Base-by-base conservation (phyloP, 1,140 invertebrate genomes). In the Saccostrea cuccullata region DNA sequence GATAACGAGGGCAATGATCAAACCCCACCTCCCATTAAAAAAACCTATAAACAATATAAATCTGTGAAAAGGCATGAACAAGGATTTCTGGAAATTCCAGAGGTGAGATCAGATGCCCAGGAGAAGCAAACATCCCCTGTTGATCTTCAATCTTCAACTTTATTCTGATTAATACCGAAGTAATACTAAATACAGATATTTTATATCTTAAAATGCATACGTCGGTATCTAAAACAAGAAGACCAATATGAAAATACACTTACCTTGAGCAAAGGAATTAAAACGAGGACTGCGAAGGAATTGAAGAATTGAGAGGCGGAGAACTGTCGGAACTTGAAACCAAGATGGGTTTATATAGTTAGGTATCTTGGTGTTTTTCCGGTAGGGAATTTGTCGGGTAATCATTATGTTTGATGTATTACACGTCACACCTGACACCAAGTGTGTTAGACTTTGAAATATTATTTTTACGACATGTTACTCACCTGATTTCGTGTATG, bases 401-500 rank as follows among this genome's bases (percentile, higher is more conserved):
- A 67, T 67, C 15, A 67, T 67, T n/a, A 67, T 23, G 60, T 67
- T 23, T 67, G 13, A 67, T 67, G 60, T 67, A n/a, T 20, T 20
- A 20, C 60, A 67, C 60, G 20, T 67, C 20, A 67, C 20, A 20
- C 60, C 1, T 67, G 60, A n/a, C 20, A 67, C 20, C 17, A 67
- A 8, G 20, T 67, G 23, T 67, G 60, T 67, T 67, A 9, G 60
- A 67, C 60, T 67, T 23, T n/a, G 60, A 67, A n/a, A 23, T 67
- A n/a, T 23, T 67, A 67, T 67, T 67, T 67, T 67, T 20, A 67
- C 23, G 60, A 67, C 60, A 67, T 20, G 60, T n/a, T 67, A 67
- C 8, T 47, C 23, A 20, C 17, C 23, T 67, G 20, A n/a, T 67
- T 20, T 20, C 23, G 8, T 67, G 15, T 67, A n/a, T 67, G 20